Conservation (phyloP, 2,888 invertebrate genomes). For the Bibio marci region DNA sequence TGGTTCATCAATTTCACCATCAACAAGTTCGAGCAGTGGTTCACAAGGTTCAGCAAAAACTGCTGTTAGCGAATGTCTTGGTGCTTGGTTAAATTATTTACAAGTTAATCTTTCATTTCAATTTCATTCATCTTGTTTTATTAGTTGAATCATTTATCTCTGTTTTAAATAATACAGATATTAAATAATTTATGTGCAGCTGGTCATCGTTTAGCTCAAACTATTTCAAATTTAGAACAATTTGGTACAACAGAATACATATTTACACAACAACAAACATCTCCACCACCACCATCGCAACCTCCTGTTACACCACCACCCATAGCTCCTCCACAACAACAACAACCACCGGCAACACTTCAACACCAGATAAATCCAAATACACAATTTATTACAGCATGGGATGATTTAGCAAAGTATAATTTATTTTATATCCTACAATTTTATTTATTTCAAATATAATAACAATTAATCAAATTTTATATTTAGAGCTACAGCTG, state of each 20-base stretch:
- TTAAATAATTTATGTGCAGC: constrained; percentile 44
- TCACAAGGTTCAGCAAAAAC: constrained; percentile 18
- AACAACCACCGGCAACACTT: constrained; percentile 4
- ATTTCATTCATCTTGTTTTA: neutral
- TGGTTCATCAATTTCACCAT: constrained; percentile 15
- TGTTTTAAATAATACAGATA: constrained; percentile 35
- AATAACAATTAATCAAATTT: neutral
- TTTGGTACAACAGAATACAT: constrained; percentile 17
- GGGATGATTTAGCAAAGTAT: constrained; percentile 39
- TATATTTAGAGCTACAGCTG: constrained; percentile 34
- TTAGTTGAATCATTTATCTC: no score
- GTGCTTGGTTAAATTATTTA: constrained; percentile 21
- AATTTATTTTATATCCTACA: neutral
- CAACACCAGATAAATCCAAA: constrained; percentile 8
- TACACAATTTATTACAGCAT: constrained; percentile 35
- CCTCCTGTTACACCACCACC: neutral
- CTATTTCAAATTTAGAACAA: constrained; percentile 36
- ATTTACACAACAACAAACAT: constrained; percentile 10
- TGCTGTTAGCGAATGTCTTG: constrained; percentile 19
- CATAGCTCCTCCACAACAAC: neutral
- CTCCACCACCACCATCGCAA: constrained; percentile 1
- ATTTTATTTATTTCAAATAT: neutral
- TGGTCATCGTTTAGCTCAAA: constrained; percentile 42
- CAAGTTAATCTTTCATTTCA: constrained; percentile 15
- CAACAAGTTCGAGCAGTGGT: constrained; percentile 16